These are phyloP conservation scores for Yponomeuta plumbellus DNA, from an alignment of 2,888 invertebrate genomes.

Conservation along the genomic window DNA sequence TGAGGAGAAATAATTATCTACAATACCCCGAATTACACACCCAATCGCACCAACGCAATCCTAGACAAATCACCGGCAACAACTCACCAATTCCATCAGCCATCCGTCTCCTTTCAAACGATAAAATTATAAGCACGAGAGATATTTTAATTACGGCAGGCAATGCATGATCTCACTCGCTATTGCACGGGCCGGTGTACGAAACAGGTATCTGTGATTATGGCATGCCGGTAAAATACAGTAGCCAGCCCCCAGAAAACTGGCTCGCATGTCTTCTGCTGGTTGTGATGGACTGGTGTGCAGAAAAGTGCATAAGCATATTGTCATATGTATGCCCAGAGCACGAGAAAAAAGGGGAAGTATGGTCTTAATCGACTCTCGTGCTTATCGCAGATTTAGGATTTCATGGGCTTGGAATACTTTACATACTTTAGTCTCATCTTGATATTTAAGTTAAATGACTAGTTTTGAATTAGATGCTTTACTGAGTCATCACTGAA, in stretches of 20 bases:
- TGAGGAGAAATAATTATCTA: no score
- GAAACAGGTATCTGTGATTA: conserved; percentile 16
- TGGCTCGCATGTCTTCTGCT: conserved; percentile 13
- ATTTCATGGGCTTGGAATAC: no score
- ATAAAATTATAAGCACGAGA: conserved; percentile 3
- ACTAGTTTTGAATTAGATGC: no score
- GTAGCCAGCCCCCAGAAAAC: conserved; percentile 16
- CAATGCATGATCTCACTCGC: conserved; percentile 10
- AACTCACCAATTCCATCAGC: not conserved
- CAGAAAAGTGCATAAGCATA: not conserved
- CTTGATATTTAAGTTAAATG: no score
- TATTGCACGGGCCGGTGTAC: conserved; percentile 4
- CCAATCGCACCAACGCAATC: not conserved
- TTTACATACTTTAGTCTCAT: no score
- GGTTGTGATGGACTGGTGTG: not conserved
- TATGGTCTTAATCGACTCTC: no score
- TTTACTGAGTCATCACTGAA: no score
- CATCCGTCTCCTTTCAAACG: not conserved
- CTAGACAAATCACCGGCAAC: not conserved
- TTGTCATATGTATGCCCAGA: not conserved
- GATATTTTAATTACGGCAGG: conserved; percentile 15
- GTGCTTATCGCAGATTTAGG: no score
- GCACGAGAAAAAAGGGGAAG: no score
- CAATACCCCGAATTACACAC: no score
- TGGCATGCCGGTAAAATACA: conserved; percentile 15